Evolutionary conservation across 30 jellyfish, hydroid and myxozoan genomes (phyloP).

Genomic region (Catostylus mosaicus): DNA sequence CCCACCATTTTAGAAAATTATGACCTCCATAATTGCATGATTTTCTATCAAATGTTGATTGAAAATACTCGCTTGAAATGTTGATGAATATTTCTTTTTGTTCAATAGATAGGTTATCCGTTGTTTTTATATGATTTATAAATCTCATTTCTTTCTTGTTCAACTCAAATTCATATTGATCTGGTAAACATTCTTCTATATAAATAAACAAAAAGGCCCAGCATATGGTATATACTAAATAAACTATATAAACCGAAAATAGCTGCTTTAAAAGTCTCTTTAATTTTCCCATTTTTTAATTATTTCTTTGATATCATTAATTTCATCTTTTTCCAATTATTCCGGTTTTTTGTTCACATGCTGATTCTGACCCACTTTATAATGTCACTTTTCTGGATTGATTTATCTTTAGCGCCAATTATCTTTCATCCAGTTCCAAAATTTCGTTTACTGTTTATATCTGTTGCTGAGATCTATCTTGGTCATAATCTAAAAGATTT

Average conservation of each 20-base stretch:
- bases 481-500: no score
- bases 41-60: neutral
- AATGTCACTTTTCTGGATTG: neutral
- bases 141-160: neutral
- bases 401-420: no score
- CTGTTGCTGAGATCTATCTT: no score
- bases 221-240: slow-evolving; percentile 7
- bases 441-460: no score
- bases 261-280: neutral
- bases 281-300: neutral
- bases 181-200: slow-evolving; percentile 55
- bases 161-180: neutral
- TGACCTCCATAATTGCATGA: neutral
- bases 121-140: neutral
- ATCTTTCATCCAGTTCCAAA: no score
- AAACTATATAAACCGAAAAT: neutral
- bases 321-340: neutral
- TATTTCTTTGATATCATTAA: neutral
- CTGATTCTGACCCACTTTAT: no score
- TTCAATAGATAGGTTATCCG: neutral
- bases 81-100: neutral
- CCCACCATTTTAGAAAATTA: slow-evolving; percentile 44
- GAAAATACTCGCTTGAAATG: neutral
- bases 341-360: neutral
- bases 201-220: slow-evolving; percentile 43